Percentiles rank a stretch among this genome's conserved stretches.
phyloP scores from a whole-genome alignment of 2,113 vertebrate species.

The Megalops atlanticus region DNA sequence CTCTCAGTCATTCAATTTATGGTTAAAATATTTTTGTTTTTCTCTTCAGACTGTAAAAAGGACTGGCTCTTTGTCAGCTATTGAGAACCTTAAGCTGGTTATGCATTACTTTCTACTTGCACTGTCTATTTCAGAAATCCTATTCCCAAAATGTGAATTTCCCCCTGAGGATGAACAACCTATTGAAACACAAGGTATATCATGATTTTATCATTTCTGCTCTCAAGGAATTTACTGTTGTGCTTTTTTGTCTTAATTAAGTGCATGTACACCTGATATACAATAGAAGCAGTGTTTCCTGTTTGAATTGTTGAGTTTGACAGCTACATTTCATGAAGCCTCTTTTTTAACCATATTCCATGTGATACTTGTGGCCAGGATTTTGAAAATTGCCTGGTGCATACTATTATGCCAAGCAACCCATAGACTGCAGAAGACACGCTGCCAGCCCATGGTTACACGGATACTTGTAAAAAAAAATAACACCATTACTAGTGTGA shows the following conservation, averaged over 20 bases:
- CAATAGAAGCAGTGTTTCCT: background rate
- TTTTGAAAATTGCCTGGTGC: no score
- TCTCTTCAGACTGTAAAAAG: background rate
- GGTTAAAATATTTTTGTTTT: background rate
- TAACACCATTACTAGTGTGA: no score
- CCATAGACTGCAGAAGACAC: no score
- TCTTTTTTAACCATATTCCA: no score
- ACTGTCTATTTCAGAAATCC: background rate
- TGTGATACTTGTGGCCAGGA: no score
- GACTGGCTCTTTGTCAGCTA: no score
- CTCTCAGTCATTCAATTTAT: background rate
- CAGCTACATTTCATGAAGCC: no score
- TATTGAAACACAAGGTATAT: background rate
- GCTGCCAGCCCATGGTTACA: no score
- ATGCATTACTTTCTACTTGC: background rate
- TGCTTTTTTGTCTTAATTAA: background rate
- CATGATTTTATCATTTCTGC: background rate
- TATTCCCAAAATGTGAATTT: background rate
- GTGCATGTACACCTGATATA: no score
- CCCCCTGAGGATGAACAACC: background rate
- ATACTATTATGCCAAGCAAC: no score
- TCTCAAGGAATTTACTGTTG: background rate
- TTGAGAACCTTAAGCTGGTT: background rate
- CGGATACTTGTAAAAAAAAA: no score
- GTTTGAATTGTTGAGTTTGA: background rate